Evolutionary conservation across 2,113 vertebrate species (phyloP), one percentile per base, ranked within the genome.

Genomic region (Gulo gulo): DNA sequence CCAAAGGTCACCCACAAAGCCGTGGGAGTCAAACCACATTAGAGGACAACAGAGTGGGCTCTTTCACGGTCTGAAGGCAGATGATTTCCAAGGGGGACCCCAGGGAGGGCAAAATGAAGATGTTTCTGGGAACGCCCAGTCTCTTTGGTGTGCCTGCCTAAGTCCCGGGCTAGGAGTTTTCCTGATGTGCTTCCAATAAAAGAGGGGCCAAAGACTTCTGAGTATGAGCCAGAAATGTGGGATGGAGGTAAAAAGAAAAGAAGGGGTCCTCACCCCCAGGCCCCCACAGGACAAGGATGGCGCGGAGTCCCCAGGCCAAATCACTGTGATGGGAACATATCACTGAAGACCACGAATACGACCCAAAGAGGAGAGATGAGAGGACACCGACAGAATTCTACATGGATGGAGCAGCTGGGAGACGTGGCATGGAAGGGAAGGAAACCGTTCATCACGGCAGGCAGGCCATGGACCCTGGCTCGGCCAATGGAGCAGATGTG

Each of bases 141-240:
- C 36, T 39, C 61, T 69, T 16, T 0, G 4, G 0, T 39, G n/a
- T 11, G 34, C 26, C 47, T 45, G 63, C 9, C 5, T 1, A 4
- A 81, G 34, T 12, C 24, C n/a, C n/a, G 50, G 23, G 73, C 36
- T 18, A 39, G 50, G 26, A 10, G 42, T 20, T 67, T 55, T 63
- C 84, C 71, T 5, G 18, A 83, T 10, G 21, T 2, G 6, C 47
- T 42, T 69, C 55, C 21, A 11, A 36, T 71, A 86, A 76, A 50
- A 50, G 9, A 63, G 3, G 11, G 10, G 2, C 26, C n/a, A 8
- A 15, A 61, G 36, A 83, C 73, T 4, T 55, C 71, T 11, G 21
- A 26, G 42, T 57, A 50, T 0, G 10, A n/a, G 24, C 7, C 0
- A 8, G 39, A 34, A 26, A 78, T 7, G 52, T 26, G 13, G 7